phyloP scores from a whole-genome alignment of 2,888 invertebrate species.

The Drosophila siamana region DNA sequence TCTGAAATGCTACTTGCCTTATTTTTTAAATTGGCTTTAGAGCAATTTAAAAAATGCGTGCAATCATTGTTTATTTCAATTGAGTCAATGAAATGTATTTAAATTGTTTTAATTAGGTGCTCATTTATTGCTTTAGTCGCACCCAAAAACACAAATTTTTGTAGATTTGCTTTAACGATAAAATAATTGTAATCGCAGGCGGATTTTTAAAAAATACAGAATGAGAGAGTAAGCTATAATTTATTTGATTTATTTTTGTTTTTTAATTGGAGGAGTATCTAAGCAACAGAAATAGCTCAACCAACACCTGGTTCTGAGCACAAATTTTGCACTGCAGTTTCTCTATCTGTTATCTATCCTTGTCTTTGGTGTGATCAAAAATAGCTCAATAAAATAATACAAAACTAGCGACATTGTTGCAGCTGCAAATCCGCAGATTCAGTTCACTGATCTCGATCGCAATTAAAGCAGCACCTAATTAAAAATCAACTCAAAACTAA shows the following conservation, averaged over 20 bases:
- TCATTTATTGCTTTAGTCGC: neutral
- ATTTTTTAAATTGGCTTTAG: neutral
- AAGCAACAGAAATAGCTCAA: neutral
- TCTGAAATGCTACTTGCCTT: neutral
- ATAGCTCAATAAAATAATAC: neutral
- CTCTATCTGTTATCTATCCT: neutral
- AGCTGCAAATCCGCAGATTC: conserved; percentile 15
- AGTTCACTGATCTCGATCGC: conserved; percentile 48
- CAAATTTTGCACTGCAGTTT: neutral
- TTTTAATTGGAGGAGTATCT: neutral
- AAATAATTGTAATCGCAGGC: neutral
- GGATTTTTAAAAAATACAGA: neutral
- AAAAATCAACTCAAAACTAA: conserved; percentile 41
- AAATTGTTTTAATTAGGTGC: neutral
- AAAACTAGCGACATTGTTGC: conserved; percentile 7
- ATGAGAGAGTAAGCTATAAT: neutral
- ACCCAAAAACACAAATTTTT: neutral
- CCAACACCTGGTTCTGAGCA: neutral
- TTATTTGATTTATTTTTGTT: neutral
- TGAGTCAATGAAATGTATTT: neutral
- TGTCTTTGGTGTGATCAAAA: neutral
- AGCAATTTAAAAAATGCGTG: neutral
- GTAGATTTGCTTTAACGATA: neutral
- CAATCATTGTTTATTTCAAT: neutral
- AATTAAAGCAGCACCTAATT: conserved; percentile 57